Evolutionary conservation across 1,140 invertebrate species (phyloP).

Genomic region (Lanistes nyassanus): DNA sequence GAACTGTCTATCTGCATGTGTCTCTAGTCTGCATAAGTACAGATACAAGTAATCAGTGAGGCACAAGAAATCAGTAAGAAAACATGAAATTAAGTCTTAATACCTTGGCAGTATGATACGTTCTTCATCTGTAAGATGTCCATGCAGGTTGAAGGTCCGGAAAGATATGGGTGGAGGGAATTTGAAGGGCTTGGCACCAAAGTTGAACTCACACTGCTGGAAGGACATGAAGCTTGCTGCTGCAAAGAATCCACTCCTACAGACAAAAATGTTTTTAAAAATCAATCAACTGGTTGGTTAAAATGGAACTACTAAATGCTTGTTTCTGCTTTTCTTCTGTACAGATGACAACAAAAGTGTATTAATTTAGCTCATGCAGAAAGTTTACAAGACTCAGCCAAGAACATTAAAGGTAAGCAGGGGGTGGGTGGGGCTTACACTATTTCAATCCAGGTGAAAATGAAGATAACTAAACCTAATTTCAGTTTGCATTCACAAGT

Average conservation of each 20-base stretch:
- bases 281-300: background rate
- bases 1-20: background rate
- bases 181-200: conserved; percentile 83
- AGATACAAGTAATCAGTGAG: background rate
- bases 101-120: conserved; percentile 63
- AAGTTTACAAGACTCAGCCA: too few relatives aligned
- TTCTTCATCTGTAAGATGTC: conserved; percentile 71
- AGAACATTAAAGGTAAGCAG: too few relatives aligned
- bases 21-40: background rate
- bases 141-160: conserved; percentile 83
- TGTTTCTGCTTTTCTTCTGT: too few relatives aligned
- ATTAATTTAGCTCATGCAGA: too few relatives aligned
- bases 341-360: background rate
- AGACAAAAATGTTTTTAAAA: conserved; percentile 46
- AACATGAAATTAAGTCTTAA: background rate
- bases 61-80: background rate
- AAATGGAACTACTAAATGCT: too few relatives aligned
- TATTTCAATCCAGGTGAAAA: too few relatives aligned
- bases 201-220: conserved; percentile 94
- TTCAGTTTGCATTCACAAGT: too few relatives aligned
- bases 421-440: too few relatives aligned
- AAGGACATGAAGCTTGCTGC: conserved; percentile 96
- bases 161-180: conserved; percentile 78
- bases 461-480: too few relatives aligned
- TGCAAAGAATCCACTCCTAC: conserved; percentile 87